Base-by-base conservation (phyloP, 2,888 invertebrate genomes). In the Acleris emargana region DNA sequence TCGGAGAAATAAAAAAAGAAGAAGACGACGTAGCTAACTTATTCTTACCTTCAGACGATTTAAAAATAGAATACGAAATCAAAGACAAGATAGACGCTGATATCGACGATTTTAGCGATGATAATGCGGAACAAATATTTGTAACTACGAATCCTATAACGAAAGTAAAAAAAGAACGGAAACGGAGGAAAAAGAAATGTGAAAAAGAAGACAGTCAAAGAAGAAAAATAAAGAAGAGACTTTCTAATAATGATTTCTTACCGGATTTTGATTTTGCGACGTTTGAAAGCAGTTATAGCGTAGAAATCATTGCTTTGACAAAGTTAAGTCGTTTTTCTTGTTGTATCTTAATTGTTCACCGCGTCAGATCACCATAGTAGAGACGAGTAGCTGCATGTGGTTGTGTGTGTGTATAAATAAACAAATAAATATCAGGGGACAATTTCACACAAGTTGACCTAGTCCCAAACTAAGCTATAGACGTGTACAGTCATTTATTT, bases 261-360 rank as follows among this genome's bases (percentile, higher is more conserved):
- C 64, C 64, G 7, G 64, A 66, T 18, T 66, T 66, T 51, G 64
- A 66, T 51, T 60, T 66, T 25, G 64, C 55, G 0, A 60, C 22
- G 22, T 66, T 66, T 13, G 64, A 66, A 20, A 66, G 55, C 38
- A 66, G 22, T 51, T 66, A 66, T 20, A 51, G 28, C 20, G 60
- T 60, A 6, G 64, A 66, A 32, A 66, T 66, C 45, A 55, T 66
- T 22, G 45, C 64, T 22, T 45, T 66, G 18, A 60, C 60, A 5
- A 66, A 66, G 64, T 60, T 66, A 60, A 55, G 49, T 22, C 22
- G 25, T 18, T 38, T 58, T 6, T 20, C 9, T 16, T 54, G 7
- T 38, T 20, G 11, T 6, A 25, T n/a, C 5, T n/a, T n/a, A 17
- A 47, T 22, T 3, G n/a, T 20, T 7, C 18, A 5, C 22, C 2